These are phyloP conservation scores for Harlomillsia oculata DNA, from an alignment of 1,140 invertebrate species.

Conservation along the genomic window DNA sequence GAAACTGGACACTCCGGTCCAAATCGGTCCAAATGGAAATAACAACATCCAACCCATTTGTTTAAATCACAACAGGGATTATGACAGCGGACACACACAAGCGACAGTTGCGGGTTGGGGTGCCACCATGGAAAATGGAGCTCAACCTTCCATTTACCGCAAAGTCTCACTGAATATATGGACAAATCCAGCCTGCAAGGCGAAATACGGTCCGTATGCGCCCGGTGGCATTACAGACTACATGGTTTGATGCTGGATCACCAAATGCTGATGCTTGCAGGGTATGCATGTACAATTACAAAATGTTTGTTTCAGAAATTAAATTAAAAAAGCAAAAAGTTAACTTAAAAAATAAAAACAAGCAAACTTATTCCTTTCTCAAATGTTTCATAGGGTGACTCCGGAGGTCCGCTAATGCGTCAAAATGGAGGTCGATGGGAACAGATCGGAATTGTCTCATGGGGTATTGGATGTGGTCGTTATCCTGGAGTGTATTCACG, in stretches of 20 bases:
- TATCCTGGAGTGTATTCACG: conserved; percentile 19
- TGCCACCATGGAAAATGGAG: conserved; percentile 1
- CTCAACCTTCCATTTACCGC: conserved; percentile 50
- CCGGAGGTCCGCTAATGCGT: conserved; percentile 13
- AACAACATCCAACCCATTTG: conserved; percentile 22
- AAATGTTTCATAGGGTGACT: conserved; percentile 10
- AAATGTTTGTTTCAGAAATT: no score
- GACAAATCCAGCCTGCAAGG: conserved; percentile 64
- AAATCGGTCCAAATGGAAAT: conserved; percentile 19
- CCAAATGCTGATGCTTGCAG: conserved; percentile 5
- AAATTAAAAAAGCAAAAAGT: neutral
- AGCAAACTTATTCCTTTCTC: neutral
- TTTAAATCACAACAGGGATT: neutral
- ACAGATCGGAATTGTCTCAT: conserved; percentile 17
- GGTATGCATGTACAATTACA: neutral
- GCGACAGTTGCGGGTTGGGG: conserved; percentile 19
- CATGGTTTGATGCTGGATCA: conserved; percentile 15
- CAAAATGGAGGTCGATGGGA: conserved; percentile 1
- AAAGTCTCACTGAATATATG: conserved; percentile 75
- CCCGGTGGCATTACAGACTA: conserved; percentile 47
- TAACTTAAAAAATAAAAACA: neutral
- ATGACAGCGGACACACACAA: neutral
- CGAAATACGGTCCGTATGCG: conserved; percentile 71
- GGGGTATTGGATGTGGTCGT: neutral
- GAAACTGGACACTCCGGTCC: conserved; percentile 17